A percentile compares a stretch with the other conserved stretches of the same genome.
phyloP scores from a whole-genome alignment of 2,888 invertebrate genomes.

The Leucozona laternaria region DNA sequence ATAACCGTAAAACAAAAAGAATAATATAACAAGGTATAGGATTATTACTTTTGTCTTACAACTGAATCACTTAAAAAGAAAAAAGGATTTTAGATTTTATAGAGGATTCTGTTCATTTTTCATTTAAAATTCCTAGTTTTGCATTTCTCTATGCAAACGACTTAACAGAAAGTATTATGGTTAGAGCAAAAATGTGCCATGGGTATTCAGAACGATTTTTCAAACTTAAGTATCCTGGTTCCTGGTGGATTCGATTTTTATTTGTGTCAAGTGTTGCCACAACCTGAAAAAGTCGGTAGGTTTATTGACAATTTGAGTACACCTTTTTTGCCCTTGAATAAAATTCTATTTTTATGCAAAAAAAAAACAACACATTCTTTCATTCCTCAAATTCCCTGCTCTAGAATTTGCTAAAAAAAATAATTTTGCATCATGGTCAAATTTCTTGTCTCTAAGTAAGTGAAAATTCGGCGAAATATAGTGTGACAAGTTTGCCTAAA shows the following conservation, averaged over 20 bases:
- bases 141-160: slow-evolving; percentile 18
- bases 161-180: slow-evolving; percentile 15
- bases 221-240: slow-evolving; percentile 45
- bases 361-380: no score
- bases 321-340: no score
- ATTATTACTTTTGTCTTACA: slow-evolving; percentile 66
- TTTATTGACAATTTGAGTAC: no score
- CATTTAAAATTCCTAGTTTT: slow-evolving; percentile 37
- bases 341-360: no score
- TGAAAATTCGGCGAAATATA: no score
- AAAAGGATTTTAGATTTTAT: slow-evolving; percentile 45
- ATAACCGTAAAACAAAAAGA: slow-evolving; percentile 38
- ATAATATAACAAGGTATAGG: slow-evolving; percentile 56
- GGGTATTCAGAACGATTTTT: slow-evolving; percentile 53
- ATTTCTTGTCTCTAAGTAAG: no score
- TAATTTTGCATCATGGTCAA: no score
- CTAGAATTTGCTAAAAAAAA: no score
- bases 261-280: background rate
- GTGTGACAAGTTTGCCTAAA: no score
- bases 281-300: no score
- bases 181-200: slow-evolving; percentile 35
- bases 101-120: slow-evolving; percentile 57
- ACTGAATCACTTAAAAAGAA: slow-evolving; percentile 68
- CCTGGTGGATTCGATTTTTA: slow-evolving; percentile 25
- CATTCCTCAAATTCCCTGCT: no score